phyloP scores from a whole-genome alignment of 2,797 vertebrate species.

The Craterocephalus amniculus region DNA sequence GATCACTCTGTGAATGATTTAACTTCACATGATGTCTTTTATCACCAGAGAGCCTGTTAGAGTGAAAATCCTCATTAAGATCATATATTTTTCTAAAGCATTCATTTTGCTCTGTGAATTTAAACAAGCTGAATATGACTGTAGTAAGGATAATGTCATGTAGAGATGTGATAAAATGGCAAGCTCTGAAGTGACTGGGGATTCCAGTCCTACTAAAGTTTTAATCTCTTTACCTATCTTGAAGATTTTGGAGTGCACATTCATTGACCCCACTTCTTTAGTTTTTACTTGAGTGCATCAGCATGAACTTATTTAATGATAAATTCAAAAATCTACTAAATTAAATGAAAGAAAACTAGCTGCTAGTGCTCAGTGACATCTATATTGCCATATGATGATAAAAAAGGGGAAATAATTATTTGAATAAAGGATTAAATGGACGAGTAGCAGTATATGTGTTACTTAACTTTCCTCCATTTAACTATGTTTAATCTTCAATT shows the following conservation, averaged over 20 bases:
- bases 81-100: not conserved
- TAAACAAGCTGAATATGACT: not conserved
- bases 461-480: not conserved
- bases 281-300: not conserved
- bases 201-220: not conserved
- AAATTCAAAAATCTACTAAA: not conserved
- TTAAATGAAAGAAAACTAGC: not conserved
- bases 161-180: no score
- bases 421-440: not conserved
- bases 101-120: not conserved
- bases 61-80: not conserved
- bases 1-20: constrained; percentile 28
- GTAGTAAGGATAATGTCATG: not conserved
- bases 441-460: not conserved
- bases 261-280: not conserved
- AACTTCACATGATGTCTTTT: not conserved
- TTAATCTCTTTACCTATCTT: not conserved
- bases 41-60: not conserved
- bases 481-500: not conserved
- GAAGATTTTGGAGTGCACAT: not conserved
- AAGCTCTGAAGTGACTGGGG: not conserved
- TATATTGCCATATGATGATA: not conserved
- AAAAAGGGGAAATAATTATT: not conserved
- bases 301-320: not conserved
- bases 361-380: not conserved